A percentile compares a stretch with the other conserved stretches of the same genome.
phyloP scores from a whole-genome alignment of 2,797 vertebrate species.

The Anguilla pacifica region DNA sequence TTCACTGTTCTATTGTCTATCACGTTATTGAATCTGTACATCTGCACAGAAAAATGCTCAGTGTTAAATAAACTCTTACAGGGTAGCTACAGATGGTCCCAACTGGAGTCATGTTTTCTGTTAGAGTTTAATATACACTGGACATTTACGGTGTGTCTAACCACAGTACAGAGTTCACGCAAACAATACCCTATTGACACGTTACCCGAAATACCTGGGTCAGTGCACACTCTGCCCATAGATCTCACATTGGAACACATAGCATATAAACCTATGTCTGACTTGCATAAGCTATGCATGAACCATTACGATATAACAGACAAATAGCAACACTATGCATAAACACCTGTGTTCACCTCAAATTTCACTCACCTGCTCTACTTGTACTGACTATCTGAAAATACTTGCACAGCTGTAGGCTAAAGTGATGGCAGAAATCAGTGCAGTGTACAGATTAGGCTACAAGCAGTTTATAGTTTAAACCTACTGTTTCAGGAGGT shows the following conservation, averaged over 20 bases:
- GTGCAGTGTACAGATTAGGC: background rate
- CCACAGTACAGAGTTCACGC: slow-evolving; percentile 30
- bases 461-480: background rate
- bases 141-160: slow-evolving; percentile 1
- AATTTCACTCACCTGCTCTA: background rate
- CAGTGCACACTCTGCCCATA: background rate
- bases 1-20: background rate
- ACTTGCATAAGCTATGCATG: background rate
- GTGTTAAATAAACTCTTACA: too few relatives aligned
- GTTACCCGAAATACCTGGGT: background rate
- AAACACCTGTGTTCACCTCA: background rate
- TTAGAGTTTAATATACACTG: too few relatives aligned
- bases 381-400: background rate
- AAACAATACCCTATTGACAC: slow-evolving; percentile 20
- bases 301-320: background rate
- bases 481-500: background rate
- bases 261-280: background rate
- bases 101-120: too few relatives aligned
- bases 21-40: slow-evolving; percentile 8
- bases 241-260: background rate
- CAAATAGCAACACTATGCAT: background rate
- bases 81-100: too few relatives aligned
- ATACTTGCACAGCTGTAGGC: too few relatives aligned
- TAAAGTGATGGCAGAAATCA: background rate
- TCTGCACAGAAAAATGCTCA: too few relatives aligned